Base-by-base conservation (phyloP, 2,113 vertebrate genomes). In the Conger conger region DNA sequence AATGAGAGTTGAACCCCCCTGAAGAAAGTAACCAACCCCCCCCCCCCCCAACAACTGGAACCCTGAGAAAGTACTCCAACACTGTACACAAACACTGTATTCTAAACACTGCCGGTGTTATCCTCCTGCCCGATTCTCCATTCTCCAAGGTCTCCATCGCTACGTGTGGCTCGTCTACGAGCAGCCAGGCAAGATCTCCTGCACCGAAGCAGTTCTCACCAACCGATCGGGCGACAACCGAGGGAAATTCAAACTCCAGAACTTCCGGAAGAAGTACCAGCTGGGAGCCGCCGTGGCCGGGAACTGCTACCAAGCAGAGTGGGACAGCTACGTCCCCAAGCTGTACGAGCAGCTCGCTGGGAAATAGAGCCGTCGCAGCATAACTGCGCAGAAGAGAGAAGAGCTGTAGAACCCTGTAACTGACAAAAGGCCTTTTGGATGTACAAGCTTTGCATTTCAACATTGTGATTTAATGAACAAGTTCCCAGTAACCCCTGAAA, bases 121-220 rank as follows among this genome's bases (percentile, higher is more conserved):
- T 54, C 60, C 50, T 60, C 2, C 15, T 27, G 57, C 0, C 27
- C 13, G n/a, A 15, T 36, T 20, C 53, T 0, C n/a, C n/a, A n/a
- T n/a, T n/a, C n/a, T n/a, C n/a, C 0, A 91, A 99, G 98, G 98
- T 86, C 96, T 99, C 37, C 98, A 99, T 90, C 96, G 97, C 83
- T 99, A 99, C 0, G 96, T 99, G 89, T 99, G 97, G 97, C 94
- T 99, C 91, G 97, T 99, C 82, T 99, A 99, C 0, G 96, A 98
- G 91, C 97, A 99, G 95, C 76, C 94, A 0, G 92, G 91, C 73
- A 85, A 82, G 0, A 89, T 99, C 68, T 92, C 89, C 90, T 99
- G 97, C 92, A 92, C 89, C 0, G 98, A 99, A 89, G 37, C 90
- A 0, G 16, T 96, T 63, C 97, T 99, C 63, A 96, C 92, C 40